Evolutionary conservation across 1,140 invertebrate genomes (phyloP).

Genomic region (Wiebesia pumilae): DNA sequence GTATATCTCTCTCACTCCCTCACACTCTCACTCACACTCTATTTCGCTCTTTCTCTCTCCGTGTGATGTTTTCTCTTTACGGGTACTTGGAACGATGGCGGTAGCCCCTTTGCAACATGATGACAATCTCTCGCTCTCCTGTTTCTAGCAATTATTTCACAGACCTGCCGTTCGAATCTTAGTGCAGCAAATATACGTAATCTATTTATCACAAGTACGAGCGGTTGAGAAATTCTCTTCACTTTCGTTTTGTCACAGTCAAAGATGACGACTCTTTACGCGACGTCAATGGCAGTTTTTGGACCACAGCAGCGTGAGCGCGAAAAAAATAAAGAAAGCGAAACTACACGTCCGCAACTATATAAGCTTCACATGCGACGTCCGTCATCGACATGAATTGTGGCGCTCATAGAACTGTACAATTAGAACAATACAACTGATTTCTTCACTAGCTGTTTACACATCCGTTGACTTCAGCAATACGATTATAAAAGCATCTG

Average conservation of each 20-base stretch:
- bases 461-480: background rate
- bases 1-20: background rate
- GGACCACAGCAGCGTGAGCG: background rate
- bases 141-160: background rate
- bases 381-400: background rate
- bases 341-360: background rate
- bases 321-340: background rate
- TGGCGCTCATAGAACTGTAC: background rate
- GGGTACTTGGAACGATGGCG: constrained; percentile 33
- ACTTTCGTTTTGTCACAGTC: background rate
- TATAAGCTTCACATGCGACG: background rate
- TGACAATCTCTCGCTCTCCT: background rate
- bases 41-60: background rate
- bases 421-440: too few species aligned
- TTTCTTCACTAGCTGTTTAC: background rate
- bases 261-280: background rate
- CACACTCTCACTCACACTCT: background rate
- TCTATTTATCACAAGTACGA: background rate
- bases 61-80: constrained; percentile 6
- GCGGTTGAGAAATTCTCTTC: background rate
- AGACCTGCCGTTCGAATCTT: background rate
- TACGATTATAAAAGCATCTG: background rate
- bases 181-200: background rate
- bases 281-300: constrained; percentile 1
- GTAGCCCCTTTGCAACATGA: constrained; percentile 26